Evolutionary conservation across 2,888 invertebrate species (phyloP).

Genomic region (Caenorhabditis virilis): DNA sequence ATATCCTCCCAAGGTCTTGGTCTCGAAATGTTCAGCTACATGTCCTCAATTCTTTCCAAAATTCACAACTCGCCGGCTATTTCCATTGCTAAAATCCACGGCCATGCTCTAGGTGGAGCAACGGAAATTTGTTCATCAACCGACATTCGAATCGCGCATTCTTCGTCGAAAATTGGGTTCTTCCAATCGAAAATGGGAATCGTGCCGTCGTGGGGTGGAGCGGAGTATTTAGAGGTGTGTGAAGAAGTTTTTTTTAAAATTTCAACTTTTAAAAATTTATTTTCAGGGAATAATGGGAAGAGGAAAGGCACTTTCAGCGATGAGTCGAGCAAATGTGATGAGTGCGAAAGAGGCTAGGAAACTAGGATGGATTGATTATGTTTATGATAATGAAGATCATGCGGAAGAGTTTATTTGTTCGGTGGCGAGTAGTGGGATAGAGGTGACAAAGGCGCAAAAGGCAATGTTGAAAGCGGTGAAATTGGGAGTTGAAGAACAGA

Average conservation of each 20-base stretch:
- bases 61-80: constrained; percentile 27
- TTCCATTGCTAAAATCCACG: constrained; percentile 42
- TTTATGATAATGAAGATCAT: constrained; percentile 37
- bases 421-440: constrained; percentile 18
- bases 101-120: constrained; percentile 47
- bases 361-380: constrained; percentile 37
- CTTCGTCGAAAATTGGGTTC: constrained; percentile 41
- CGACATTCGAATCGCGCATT: constrained; percentile 45
- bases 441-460: constrained; percentile 41
- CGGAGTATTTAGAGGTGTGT: constrained; percentile 34
- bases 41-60: constrained; percentile 30
- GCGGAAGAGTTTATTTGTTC: constrained; percentile 39
- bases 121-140: constrained; percentile 44
- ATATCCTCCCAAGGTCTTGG: constrained; percentile 32
- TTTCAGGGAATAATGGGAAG: constrained; percentile 29
- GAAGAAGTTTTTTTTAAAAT: too few relatives aligned
- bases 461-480: constrained; percentile 38
- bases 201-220: constrained; percentile 51
- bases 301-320: constrained; percentile 21
- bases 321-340: constrained; percentile 35
- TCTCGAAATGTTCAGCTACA: constrained; percentile 41
- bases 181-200: constrained; percentile 47
- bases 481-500: constrained; percentile 13
- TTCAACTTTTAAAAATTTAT: constrained; percentile 6
- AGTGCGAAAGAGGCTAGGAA: constrained; percentile 31